These are phyloP conservation scores for Melitaea cinxia DNA, from an alignment of 1,140 invertebrate genomes.

Conservation along the genomic window DNA sequence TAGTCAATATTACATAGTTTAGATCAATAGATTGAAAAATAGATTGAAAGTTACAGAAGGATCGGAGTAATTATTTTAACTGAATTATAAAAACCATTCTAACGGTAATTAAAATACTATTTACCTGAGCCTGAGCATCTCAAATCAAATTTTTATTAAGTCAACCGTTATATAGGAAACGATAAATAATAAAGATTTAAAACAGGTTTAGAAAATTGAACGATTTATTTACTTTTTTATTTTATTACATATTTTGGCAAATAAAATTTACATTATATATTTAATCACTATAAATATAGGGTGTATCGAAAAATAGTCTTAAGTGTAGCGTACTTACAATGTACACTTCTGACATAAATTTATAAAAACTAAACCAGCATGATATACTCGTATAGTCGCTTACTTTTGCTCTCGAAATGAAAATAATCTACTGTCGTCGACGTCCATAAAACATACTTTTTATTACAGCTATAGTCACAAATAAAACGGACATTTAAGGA, in stretches of 20 bases:
- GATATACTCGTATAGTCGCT: too few relatives aligned
- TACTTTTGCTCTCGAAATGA: neutral
- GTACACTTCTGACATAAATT: too few relatives aligned
- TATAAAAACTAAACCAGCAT: too few relatives aligned
- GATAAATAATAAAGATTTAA: conserved; percentile 2
- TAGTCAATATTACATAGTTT: too few relatives aligned
- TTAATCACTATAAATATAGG: too few relatives aligned
- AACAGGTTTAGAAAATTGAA: neutral
- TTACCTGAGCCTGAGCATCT: neutral
- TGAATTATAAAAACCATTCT: too few relatives aligned
- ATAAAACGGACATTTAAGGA: neutral
- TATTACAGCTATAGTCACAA: neutral
- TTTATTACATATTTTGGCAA: neutral
- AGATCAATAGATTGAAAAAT: too few relatives aligned
- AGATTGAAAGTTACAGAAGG: too few relatives aligned
- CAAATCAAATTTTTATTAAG: neutral
- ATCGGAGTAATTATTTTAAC: too few relatives aligned
- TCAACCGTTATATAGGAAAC: conserved; percentile 5
- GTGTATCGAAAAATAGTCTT: too few relatives aligned
- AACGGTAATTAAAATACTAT: neutral
- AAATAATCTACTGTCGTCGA: neutral
- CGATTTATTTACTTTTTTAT: neutral
- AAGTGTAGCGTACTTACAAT: too few relatives aligned
- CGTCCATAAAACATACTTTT: neutral
- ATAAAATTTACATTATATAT: too few relatives aligned